These are phyloP conservation scores for Meandrina meandrites DNA, from an alignment of 92 coral and sea anemone species.

Conservation along the genomic window DNA sequence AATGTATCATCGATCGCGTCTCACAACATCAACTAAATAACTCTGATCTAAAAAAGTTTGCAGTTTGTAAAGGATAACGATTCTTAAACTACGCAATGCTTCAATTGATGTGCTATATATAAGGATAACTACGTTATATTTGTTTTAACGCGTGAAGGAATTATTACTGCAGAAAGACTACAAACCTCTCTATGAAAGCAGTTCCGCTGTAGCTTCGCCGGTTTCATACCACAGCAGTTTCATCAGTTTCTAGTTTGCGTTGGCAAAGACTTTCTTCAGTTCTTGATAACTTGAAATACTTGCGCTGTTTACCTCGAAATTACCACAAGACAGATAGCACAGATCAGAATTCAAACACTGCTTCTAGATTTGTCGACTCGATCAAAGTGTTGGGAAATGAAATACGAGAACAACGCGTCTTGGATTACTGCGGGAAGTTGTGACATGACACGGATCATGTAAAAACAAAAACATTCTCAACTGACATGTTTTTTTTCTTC, in stretches of 20 bases:
- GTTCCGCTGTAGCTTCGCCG: background rate
- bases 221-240: background rate
- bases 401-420: slow-evolving; percentile 21
- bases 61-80: background rate
- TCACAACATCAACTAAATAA: background rate
- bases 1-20: background rate
- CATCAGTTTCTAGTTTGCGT: background rate
- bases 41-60: background rate
- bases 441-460: background rate
- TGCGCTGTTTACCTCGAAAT: background rate
- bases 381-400: background rate
- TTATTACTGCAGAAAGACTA: background rate
- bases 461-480: background rate
- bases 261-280: background rate
- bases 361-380: background rate
- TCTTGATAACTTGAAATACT: background rate
- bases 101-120: background rate
- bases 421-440: slow-evolving; percentile 19
- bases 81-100: background rate
- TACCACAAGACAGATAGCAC: background rate
- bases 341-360: background rate
- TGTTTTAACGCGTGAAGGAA: background rate
- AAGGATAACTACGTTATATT: background rate
- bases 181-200: background rate
- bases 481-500: background rate